Evolutionary conservation across 2,113 vertebrate species (phyloP), one percentile per base, ranked within the genome.

Genomic region (Plotosus lineatus): DNA sequence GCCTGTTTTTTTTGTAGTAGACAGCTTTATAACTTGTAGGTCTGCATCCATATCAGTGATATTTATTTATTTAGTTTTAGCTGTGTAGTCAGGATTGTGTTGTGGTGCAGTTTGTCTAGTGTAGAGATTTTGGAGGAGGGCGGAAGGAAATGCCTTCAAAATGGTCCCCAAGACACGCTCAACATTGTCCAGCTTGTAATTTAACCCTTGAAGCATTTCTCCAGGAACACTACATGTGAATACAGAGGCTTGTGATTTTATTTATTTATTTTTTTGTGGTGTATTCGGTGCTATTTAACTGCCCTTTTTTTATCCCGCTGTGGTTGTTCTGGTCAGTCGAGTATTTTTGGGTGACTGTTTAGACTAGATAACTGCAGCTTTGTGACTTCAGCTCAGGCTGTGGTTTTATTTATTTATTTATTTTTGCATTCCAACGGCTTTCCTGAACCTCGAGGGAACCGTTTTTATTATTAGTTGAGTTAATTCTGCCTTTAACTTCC

Each of bases 391-490:
- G 75, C 50, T 79, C n/a, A 28, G 9, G 23, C 51, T 10, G 15
- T 42, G 50, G 17, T 28, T 28, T 38, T 36, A 1, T 28, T 7
- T 46, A 7, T 15, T 12, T n/a, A n/a, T n/a, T n/a, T n/a, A n/a
- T n/a, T 31, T 69, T 55, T 69, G 17, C 11, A 44, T 44, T 31
- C n/a, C 38, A 42, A 61, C 46, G 40, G 31, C 48, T 46, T 36
- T 68, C 76, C 31, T 21, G 4, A 42, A 66, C 53, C 83, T 61
- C 17, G 4, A 74, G 83, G 75, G 77, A 75, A 63, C 17, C 10
- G n/a, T 3, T 65, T 23, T 71, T 71, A 71, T 58, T 46, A 71
- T 71, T 79, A 79, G 38, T 26, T 58, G 71, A 10, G 78, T 44
- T n/a, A n/a, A n/a, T 60, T 48, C 53, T 9, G 51, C 69, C 66